Percentiles rank a stretch among this genome's conserved stretches.
phyloP scores from a whole-genome alignment of 1,140 invertebrate species.

The Leptestheria dahalacensis region DNA sequence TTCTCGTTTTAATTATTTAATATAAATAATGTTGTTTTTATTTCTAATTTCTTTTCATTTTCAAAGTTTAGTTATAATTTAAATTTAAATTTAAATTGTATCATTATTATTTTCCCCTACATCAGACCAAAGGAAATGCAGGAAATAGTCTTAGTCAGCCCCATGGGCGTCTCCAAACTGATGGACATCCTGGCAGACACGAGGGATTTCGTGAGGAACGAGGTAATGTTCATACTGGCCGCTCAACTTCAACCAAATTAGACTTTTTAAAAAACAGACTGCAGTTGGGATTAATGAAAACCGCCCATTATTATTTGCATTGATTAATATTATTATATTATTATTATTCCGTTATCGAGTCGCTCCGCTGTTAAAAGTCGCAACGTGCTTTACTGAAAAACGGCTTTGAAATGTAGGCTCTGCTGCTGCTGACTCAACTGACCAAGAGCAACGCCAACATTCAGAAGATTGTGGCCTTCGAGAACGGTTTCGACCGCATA shows the following conservation, averaged over 20 bases:
- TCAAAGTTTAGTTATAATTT: constrained; percentile 4
- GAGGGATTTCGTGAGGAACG: constrained; percentile 91
- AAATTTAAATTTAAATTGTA: no score
- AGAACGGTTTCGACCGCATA: constrained; percentile 93
- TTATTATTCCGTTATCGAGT: no score
- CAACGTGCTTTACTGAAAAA: no score
- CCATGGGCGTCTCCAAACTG: constrained; percentile 92
- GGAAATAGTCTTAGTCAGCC: constrained; percentile 83
- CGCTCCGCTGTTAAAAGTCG: no score
- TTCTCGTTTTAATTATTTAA: constrained; percentile 4
- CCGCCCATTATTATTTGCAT: no score
- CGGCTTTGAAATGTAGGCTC: constrained; percentile 35
- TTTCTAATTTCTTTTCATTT: not conserved
- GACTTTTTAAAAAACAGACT: no score
- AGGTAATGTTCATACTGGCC: constrained; percentile 45
- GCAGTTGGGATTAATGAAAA: no score
- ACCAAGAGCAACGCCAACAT: constrained; percentile 95
- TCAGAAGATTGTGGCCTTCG: constrained; percentile 98
- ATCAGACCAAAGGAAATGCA: constrained; percentile 75
- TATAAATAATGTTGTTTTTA: not conserved
- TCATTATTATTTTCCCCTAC: constrained; percentile 16
- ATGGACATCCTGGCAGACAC: constrained; percentile 90
- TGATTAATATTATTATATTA: not conserved
- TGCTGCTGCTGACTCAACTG: constrained; percentile 81
- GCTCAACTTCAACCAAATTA: no score